These are phyloP conservation scores for Tamias sibiricus DNA, from an alignment of 2,113 vertebrate genomes.

Conservation along the genomic window DNA sequence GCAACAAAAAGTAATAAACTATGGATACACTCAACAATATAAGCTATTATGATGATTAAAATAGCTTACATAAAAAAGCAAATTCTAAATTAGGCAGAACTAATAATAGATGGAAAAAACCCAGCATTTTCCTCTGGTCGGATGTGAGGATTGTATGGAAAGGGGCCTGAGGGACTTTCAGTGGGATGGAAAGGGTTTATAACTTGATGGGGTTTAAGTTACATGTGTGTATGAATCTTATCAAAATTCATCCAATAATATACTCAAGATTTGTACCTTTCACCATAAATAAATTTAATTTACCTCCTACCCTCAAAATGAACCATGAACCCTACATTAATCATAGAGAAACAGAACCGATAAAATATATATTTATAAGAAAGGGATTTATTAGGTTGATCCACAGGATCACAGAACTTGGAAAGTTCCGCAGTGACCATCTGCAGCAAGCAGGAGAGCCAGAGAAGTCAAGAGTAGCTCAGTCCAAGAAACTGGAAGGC, in stretches of 20 bases:
- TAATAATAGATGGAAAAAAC: neutral
- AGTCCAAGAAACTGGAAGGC: neutral
- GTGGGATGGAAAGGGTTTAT: neutral
- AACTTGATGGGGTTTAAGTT: neutral
- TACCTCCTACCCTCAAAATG: neutral
- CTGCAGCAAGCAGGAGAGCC: neutral
- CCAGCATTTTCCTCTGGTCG: neutral
- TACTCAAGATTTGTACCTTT: neutral
- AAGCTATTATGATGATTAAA: neutral
- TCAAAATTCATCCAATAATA: neutral
- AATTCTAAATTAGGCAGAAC: slow-evolving; percentile 8
- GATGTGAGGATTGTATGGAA: neutral
- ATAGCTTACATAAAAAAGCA: neutral
- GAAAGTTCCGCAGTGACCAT: neutral
- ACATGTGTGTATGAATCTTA: neutral
- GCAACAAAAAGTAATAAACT: neutral
- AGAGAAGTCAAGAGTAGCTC: neutral
- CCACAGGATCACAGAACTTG: neutral
- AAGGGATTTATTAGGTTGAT: neutral
- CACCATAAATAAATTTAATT: neutral
- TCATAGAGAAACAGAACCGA: neutral
- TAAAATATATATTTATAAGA: neutral
- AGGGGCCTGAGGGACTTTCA: neutral
- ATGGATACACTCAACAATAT: neutral
- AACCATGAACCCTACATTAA: neutral